phyloP scores from a whole-genome alignment of 2,113 vertebrate species.

The Brevimyrus niger region DNA sequence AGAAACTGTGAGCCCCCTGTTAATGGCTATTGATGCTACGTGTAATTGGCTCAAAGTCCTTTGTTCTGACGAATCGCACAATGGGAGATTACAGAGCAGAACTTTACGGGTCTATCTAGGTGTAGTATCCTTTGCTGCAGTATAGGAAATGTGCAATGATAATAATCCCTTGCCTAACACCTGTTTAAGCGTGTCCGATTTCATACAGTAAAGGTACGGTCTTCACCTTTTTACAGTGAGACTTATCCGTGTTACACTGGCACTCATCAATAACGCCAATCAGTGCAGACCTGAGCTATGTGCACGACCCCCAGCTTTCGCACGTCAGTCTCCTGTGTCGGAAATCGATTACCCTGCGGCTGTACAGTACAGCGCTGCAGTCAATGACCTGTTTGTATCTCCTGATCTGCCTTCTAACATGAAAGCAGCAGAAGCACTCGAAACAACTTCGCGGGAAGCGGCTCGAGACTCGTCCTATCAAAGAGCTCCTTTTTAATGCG shows the following conservation, averaged over 20 bases:
- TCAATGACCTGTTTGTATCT: background rate
- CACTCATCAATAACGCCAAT: background rate
- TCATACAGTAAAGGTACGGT: background rate
- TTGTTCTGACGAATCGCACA: background rate
- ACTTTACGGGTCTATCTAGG: background rate
- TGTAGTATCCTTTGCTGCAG: background rate
- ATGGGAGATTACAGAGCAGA: background rate
- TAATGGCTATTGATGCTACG: constrained; percentile 24
- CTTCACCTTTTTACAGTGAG: background rate
- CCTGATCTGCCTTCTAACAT: background rate
- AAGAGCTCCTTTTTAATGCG: constrained; percentile 17
- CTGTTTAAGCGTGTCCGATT: background rate
- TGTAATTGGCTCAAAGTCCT: constrained; percentile 25
- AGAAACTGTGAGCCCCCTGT: constrained; percentile 8
- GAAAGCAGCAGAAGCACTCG: background rate
- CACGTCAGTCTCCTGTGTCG: background rate
- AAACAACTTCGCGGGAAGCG: background rate
- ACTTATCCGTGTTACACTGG: background rate
- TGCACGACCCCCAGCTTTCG: background rate
- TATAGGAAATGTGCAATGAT: background rate
- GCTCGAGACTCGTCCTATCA: background rate
- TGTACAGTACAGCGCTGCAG: background rate
- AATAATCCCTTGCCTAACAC: background rate
- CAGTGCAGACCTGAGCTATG: background rate
- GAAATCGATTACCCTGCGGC: background rate